Evolutionary conservation across 1,140 invertebrate genomes (phyloP).

Genomic region (Bombus cullumanus): DNA sequence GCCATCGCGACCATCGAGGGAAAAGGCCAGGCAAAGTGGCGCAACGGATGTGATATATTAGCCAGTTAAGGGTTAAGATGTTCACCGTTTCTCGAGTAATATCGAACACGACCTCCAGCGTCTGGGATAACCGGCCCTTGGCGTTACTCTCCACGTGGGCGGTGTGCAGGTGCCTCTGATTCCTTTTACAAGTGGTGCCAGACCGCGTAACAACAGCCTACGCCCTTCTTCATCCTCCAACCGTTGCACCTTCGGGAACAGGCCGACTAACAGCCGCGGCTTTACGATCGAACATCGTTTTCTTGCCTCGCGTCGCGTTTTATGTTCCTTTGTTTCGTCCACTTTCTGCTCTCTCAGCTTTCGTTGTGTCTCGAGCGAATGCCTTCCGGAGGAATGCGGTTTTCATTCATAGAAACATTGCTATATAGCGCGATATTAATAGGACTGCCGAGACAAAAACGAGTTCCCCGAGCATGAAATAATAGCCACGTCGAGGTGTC

Average conservation of each 20-base stretch:
- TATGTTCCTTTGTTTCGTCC: constrained; percentile 41
- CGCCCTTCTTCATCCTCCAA: constrained; percentile 51
- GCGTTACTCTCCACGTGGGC: constrained; percentile 73
- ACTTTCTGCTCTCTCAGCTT: background rate
- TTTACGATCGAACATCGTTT: constrained; percentile 44
- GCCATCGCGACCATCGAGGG: background rate
- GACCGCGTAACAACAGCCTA: constrained; percentile 70
- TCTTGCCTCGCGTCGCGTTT: constrained; percentile 24
- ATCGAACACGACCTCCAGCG: constrained; percentile 53
- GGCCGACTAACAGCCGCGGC: constrained; percentile 26
- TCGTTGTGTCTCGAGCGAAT: background rate
- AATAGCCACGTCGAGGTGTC: background rate
- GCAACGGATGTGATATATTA: constrained; percentile 35
- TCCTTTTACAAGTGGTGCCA: constrained; percentile 57
- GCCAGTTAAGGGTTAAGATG: constrained; percentile 64
- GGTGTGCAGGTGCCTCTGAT: constrained; percentile 77
- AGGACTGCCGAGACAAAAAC: background rate
- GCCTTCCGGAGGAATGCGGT: constrained; percentile 3
- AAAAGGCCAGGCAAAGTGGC: background rate
- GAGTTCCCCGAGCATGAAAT: background rate
- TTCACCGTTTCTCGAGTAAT: constrained; percentile 63
- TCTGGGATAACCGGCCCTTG: constrained; percentile 51
- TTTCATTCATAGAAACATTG: constrained; percentile 18
- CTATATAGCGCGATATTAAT: background rate
- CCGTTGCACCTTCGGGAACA: constrained; percentile 55